Evolutionary conservation across 1,140 invertebrate genomes (phyloP).

Genomic region (Heliothis subflexa): DNA sequence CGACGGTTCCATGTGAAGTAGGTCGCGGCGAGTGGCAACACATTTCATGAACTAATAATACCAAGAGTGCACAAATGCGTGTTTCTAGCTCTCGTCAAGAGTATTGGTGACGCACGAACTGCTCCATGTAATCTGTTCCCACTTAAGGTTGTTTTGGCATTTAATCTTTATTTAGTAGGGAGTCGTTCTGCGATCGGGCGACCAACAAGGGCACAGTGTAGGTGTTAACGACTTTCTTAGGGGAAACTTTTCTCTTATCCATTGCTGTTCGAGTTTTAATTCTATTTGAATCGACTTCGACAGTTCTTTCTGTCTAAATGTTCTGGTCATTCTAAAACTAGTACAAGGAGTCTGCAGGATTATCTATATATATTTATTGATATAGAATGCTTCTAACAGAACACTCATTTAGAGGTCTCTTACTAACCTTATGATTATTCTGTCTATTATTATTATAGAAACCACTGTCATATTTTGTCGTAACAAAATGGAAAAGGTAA

Average conservation of each 20-base stretch:
- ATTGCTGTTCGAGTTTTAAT: slow-evolving; percentile 33
- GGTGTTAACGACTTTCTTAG: slow-evolving; percentile 57
- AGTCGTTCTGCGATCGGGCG: slow-evolving; percentile 45
- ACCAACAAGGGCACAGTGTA: slow-evolving; percentile 50
- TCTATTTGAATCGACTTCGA: background rate
- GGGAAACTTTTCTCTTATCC: slow-evolving; percentile 54
- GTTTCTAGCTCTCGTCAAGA: slow-evolving; percentile 22
- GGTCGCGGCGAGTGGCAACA: slow-evolving; percentile 37
- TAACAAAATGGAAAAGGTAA: too few relatives aligned
- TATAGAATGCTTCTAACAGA: background rate
- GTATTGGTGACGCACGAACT: slow-evolving; percentile 35
- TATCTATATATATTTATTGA: background rate
- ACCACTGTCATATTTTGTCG: too few relatives aligned
- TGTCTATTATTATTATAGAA: too few relatives aligned
- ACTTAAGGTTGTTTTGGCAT: slow-evolving; percentile 55
- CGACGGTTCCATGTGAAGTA: slow-evolving; percentile 32
- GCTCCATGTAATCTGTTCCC: slow-evolving; percentile 19
- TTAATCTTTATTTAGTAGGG: slow-evolving; percentile 55
- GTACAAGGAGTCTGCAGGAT: background rate
- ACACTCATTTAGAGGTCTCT: background rate
- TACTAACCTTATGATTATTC: too few relatives aligned
- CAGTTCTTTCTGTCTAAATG: slow-evolving; percentile 4
- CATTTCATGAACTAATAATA: slow-evolving; percentile 36
- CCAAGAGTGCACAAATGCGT: slow-evolving; percentile 35
- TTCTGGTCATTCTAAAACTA: background rate